Base-by-base conservation (phyloP, 2,113 vertebrate genomes). In the Mobula hypostoma region DNA sequence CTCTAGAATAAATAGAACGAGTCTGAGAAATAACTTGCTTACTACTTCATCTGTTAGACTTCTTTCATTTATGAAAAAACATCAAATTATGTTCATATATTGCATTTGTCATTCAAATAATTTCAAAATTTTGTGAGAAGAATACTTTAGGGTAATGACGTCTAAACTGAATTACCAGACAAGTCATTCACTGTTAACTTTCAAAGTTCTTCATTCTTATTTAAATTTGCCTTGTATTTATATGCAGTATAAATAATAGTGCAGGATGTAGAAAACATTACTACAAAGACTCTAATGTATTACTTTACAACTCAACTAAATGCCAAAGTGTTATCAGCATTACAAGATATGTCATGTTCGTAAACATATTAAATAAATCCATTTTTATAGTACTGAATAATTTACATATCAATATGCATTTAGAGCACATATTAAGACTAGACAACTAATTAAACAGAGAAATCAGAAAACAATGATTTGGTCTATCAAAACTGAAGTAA, bases 1-100 rank as follows among this genome's bases (percentile, higher is more conserved):
- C 56, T 21, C 32, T 19, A 74, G 21, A 48, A 74, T 14, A 74
- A 72, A 74, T 74, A 72, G 1, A 70, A 70, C 21, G 19, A 72
- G 40, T 70, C 88, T 72, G 32, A 72, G 90, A 92, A 92, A 92
- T 40, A 92, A 92, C 63, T 72, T 21, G 17, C 36, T 40, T 92
- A 24, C 19, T 24, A 70, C 36, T 40, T 40, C 32, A n/a, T 12
- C 14, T 36, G 11, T 70, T 92, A 92, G 90, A 72, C 32, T 40
- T 72, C 29, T 40, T 70, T 66, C 11, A 72, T 92, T 72, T 92
- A 72, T 70, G 63, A 36, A 40, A 40, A n/a, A 91, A 15, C 82
- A 87, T 87, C 19, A 92, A 91, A 72, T 63, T 32, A 40, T n/a
- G 24, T 68, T 12, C 7, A 72, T 17, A 70, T 32, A 48, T 72